Evolutionary conservation across 2,113 vertebrate genomes (phyloP).

Genomic region (Callospermophilus lateralis): DNA sequence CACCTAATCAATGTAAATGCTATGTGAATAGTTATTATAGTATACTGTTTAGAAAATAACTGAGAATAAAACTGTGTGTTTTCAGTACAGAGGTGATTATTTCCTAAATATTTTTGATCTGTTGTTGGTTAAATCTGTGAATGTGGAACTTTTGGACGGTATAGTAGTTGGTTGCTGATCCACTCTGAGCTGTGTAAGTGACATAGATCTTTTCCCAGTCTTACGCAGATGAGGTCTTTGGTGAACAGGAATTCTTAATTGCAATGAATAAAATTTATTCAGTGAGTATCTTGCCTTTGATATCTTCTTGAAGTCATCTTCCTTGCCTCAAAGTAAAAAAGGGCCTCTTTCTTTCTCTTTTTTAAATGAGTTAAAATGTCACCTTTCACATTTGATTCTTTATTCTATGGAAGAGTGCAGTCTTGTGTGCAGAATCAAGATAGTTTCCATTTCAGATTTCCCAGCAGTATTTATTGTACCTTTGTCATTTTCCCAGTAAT

Average conservation of each 20-base stretch:
- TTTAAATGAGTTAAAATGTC: neutral
- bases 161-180: too few relatives aligned
- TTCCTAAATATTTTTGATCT: neutral
- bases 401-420: neutral
- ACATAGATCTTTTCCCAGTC: neutral
- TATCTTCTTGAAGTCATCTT: neutral
- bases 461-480: neutral
- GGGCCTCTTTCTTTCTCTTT: neutral
- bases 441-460: neutral
- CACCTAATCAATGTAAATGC: neutral
- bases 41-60: neutral
- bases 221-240: neutral
- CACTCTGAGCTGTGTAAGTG: neutral
- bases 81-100: neutral
- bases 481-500: neutral
- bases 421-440: neutral
- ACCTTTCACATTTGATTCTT: neutral
- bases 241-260: neutral
- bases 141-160: neutral
- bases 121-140: neutral
- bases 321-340: neutral
- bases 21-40: neutral
- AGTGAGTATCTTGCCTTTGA: neutral
- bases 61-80: neutral
- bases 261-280: neutral